Evolutionary conservation across 2,797 vertebrate genomes (phyloP).

Genomic region (Pagetopsis macropterus): DNA sequence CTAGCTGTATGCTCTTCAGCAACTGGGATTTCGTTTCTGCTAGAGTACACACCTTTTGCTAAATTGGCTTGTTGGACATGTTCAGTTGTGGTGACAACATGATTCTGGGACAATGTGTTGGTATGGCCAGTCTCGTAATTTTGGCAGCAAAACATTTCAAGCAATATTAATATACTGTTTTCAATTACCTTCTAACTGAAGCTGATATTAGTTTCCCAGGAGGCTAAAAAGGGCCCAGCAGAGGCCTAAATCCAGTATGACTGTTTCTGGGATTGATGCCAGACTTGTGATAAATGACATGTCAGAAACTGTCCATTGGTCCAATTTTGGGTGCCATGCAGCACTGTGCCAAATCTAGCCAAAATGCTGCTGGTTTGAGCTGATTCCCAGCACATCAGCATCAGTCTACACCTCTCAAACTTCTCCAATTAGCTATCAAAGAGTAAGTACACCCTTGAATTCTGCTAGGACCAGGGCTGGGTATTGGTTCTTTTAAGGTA

Average conservation of each 20-base stretch:
- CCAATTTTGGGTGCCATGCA: conserved; percentile 1
- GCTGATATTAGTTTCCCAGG: conserved; percentile 3
- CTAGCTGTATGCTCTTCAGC: conserved; percentile 12
- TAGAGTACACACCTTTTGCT: conserved; percentile 7
- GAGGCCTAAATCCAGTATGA: neutral
- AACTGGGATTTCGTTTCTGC: conserved; percentile 31
- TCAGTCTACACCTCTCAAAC: neutral
- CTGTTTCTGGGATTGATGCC: conserved; percentile 14
- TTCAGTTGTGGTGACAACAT: neutral
- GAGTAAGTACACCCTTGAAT: neutral
- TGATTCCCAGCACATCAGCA: neutral
- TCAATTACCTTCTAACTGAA: neutral
- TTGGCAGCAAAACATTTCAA: neutral
- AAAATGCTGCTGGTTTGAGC: neutral
- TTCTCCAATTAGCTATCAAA: neutral
- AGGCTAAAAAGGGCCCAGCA: neutral
- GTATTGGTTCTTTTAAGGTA: too few species aligned
- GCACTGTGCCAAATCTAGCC: neutral
- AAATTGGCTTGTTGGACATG: neutral
- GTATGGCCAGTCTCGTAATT: neutral
- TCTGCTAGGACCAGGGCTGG: neutral
- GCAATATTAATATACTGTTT: neutral
- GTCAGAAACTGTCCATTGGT: neutral
- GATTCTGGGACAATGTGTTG: neutral
- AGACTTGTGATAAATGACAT: conserved; percentile 10